A percentile compares a stretch with the other conserved stretches of the same genome.
Conservation (phyloP, 2,888 invertebrate genomes). For the Acanthopleura granulata region DNA sequence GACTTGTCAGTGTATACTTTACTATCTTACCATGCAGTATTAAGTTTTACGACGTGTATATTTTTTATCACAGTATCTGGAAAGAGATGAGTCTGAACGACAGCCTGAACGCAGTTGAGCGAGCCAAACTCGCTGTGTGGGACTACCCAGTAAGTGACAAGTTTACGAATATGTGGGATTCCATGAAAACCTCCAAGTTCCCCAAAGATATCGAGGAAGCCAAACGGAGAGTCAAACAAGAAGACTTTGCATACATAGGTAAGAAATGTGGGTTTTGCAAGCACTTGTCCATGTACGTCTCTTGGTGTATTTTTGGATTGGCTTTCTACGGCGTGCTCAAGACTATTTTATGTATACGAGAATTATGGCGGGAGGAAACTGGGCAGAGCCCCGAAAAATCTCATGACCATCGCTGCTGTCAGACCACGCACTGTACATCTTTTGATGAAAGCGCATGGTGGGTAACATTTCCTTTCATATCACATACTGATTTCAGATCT, state of each 20-base stretch:
- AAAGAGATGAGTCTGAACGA: constrained; percentile 98
- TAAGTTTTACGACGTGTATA: no score
- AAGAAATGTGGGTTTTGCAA: constrained; percentile 32
- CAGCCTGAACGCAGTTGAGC: constrained; percentile 87
- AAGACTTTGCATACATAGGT: constrained; percentile 91
- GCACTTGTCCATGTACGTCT: neutral
- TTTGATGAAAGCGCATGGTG: no score
- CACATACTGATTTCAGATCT: no score
- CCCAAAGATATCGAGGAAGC: constrained; percentile 86
- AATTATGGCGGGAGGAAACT: no score
- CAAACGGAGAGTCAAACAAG: constrained; percentile 78
- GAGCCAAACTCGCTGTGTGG: constrained; percentile 97
- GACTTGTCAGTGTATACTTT: no score
- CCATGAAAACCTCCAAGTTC: constrained; percentile 88
- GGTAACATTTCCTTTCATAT: no score
- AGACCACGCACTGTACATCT: no score
- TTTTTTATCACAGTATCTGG: constrained; percentile 82
- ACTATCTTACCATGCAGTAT: no score
- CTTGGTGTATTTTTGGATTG: neutral
- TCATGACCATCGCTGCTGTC: no score
- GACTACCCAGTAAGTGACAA: constrained; percentile 99
- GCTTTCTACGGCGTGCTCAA: neutral
- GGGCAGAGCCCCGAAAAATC: no score
- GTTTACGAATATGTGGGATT: constrained; percentile 98
- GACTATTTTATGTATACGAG: neutral